These are phyloP conservation scores for Brachionus sp. DNA, from an alignment of 1,140 invertebrate species.

Conservation along the genomic window DNA sequence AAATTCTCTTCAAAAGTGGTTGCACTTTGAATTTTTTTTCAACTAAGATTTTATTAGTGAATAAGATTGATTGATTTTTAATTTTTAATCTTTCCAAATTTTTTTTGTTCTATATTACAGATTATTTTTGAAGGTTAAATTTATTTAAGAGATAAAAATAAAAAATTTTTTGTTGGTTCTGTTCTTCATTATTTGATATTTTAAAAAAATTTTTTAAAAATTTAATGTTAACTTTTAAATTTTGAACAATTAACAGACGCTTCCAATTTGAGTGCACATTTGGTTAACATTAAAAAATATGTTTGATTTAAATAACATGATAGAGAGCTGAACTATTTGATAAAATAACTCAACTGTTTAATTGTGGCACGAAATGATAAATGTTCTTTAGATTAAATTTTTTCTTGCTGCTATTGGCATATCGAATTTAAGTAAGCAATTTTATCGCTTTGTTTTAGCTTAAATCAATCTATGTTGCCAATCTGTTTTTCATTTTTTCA, in stretches of 20 bases:
- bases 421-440: neutral
- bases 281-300: neutral
- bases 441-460: neutral
- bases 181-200: neutral
- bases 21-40: neutral
- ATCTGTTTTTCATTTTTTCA: neutral
- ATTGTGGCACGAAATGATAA: neutral
- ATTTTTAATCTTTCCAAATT: neutral
- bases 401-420: neutral
- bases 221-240: neutral
- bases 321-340: neutral
- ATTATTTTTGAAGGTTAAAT: neutral
- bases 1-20: neutral
- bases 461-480: neutral
- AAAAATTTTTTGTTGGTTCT: neutral
- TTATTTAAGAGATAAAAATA: neutral
- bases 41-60: neutral
- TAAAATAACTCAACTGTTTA: neutral
- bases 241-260: neutral
- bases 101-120: neutral
- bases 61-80: neutral
- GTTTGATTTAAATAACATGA: neutral
- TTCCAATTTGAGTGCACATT: neutral
- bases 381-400: neutral
- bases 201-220: neutral